These are phyloP conservation scores for Myripristis murdjan DNA, from an alignment of 2,797 vertebrate species.

Conservation along the genomic window DNA sequence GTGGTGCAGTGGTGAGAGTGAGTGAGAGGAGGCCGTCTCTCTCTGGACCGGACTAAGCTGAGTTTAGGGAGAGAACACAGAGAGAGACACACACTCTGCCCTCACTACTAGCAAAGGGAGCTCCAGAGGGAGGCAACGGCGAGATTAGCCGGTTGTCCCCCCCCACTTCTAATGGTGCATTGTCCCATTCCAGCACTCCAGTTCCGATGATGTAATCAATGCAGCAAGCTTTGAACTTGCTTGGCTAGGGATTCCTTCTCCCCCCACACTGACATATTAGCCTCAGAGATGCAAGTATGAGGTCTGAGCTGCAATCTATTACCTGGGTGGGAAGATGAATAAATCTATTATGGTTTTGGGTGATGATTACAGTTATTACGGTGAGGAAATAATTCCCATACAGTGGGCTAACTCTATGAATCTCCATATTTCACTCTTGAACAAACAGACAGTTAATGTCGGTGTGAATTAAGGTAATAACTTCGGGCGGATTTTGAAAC, in stretches of 20 bases:
- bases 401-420: slow-evolving; percentile 15
- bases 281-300: slow-evolving; percentile 40
- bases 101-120: slow-evolving; percentile 52
- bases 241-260: slow-evolving; percentile 76
- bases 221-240: slow-evolving; percentile 90
- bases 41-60: slow-evolving; percentile 59
- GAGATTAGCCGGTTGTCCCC: slow-evolving; percentile 67
- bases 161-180: slow-evolving; percentile 81
- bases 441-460: slow-evolving; percentile 40
- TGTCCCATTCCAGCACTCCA: slow-evolving; percentile 85
- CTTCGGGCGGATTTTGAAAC: not conserved
- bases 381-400: slow-evolving; percentile 39
- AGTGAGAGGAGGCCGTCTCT: slow-evolving; percentile 61
- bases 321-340: slow-evolving; percentile 48
- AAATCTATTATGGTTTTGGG: slow-evolving; percentile 40
- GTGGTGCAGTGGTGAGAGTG: slow-evolving; percentile 63
- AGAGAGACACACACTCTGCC: slow-evolving; percentile 30
- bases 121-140: slow-evolving; percentile 66
- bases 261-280: slow-evolving; percentile 47
- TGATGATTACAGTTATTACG: slow-evolving; percentile 37
- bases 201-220: slow-evolving; percentile 90
- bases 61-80: slow-evolving; percentile 57
- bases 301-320: slow-evolving; percentile 54
- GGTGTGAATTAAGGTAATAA: slow-evolving; percentile 32
- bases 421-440: slow-evolving; percentile 42